phyloP scores from a whole-genome alignment of 2,797 vertebrate species.

The Lagocephalus sceleratus region DNA sequence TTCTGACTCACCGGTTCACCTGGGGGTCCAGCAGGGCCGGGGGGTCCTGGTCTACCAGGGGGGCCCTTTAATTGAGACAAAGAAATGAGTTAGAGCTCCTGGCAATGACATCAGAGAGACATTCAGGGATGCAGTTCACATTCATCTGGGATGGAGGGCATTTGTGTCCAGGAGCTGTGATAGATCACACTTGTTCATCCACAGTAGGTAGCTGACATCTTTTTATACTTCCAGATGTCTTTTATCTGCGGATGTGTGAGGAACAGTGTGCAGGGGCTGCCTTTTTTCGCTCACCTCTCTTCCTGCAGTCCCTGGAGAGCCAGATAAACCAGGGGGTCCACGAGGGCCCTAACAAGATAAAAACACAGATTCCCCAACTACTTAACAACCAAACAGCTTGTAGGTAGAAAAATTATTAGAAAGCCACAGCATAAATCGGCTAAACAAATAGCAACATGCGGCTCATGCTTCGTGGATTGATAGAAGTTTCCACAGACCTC shows the following conservation, averaged over 20 bases:
- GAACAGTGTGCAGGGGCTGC: constrained; percentile 14
- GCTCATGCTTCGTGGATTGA: background rate
- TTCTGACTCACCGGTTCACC: constrained; percentile 89
- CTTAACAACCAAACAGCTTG: background rate
- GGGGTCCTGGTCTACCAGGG: constrained; percentile 87
- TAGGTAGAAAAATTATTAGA: constrained; percentile 16
- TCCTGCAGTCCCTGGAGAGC: constrained; percentile 78
- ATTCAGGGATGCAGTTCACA: constrained; percentile 12
- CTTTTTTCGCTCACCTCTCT: constrained; percentile 62
- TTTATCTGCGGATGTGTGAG: constrained; percentile 34
- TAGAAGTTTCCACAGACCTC: constrained; percentile 77
- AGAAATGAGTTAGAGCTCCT: constrained; percentile 36
- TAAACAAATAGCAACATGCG: background rate
- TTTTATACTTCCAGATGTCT: constrained; percentile 32
- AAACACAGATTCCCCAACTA: constrained; percentile 14
- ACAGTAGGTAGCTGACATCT: constrained; percentile 36
- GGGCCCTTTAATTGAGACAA: constrained; percentile 82
- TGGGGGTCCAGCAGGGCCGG: constrained; percentile 89
- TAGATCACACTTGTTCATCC: constrained; percentile 35
- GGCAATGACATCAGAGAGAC: constrained; percentile 32
- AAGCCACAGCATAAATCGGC: constrained; percentile 1
- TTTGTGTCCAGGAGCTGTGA: constrained; percentile 42
- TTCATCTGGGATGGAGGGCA: constrained; percentile 43
- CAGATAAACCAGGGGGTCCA: constrained; percentile 85
- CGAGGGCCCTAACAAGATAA: constrained; percentile 80